Conservation (phyloP, 2,113 vertebrate genomes). For the Otis tarda region DNA sequence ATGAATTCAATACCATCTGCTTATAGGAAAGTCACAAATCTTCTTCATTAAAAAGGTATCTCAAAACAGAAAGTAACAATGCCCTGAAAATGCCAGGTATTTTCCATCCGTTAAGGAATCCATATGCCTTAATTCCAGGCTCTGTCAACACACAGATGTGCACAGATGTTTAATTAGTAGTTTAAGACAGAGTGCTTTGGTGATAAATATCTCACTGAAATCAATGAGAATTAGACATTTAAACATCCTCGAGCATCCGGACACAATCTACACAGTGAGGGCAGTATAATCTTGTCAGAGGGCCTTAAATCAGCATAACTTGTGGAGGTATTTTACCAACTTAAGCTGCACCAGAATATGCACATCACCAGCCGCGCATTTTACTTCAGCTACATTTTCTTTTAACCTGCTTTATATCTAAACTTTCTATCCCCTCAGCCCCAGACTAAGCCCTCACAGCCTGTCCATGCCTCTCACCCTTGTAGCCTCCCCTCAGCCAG, state of each 20-base stretch:
- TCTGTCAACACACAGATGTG: neutral
- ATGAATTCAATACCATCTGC: neutral
- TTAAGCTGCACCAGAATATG: neutral
- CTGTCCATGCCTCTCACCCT: neutral
- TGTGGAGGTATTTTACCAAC: neutral
- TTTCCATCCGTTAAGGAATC: neutral
- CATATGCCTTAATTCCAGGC: neutral
- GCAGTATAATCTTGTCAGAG: neutral
- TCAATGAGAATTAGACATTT: neutral
- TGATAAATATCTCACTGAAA: neutral
- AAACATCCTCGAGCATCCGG: neutral
- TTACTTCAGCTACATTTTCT: neutral
- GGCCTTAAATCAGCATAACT: neutral
- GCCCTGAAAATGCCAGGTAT: neutral
- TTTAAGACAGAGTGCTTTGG: neutral
- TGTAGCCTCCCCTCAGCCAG: neutral
- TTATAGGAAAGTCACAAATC: neutral
- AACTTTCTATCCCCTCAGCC: neutral
- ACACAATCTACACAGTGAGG: neutral
- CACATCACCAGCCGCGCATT: neutral
- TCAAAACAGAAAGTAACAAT: neutral
- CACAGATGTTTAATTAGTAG: neutral
- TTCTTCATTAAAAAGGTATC: neutral
- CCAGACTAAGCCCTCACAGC: neutral
- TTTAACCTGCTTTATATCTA: neutral